phyloP scores from a whole-genome alignment of 92 coral and sea anemone genomes.

The Hydrozoanthus gracilis region DNA sequence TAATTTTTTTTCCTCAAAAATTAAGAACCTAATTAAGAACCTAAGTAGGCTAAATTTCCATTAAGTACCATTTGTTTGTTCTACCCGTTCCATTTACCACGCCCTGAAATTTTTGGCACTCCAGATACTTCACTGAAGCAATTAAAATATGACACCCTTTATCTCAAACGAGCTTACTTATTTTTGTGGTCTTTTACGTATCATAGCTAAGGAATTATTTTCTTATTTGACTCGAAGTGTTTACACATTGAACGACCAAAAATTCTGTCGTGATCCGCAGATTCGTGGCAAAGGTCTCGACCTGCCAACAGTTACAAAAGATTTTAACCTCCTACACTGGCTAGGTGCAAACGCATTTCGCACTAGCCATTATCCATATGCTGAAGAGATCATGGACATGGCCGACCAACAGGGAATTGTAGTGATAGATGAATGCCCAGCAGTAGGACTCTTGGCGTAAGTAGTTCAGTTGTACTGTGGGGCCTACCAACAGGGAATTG shows the following conservation, averaged over 20 bases:
- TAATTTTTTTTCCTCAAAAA: no score
- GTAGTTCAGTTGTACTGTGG: conserved; percentile 12
- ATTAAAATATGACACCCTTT: no score
- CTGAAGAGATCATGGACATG: conserved; percentile 99
- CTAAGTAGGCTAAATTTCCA: no score
- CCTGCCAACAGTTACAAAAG: conserved; percentile 84
- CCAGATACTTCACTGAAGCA: no score
- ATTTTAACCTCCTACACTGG: conserved; percentile 96
- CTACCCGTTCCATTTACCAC: no score
- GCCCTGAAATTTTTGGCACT: no score
- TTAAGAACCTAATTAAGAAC: no score
- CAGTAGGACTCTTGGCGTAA: conserved; percentile 84
- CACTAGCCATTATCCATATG: conserved; percentile 98
- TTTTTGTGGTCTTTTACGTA: background rate
- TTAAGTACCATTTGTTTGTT: no score
- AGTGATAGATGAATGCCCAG: conserved; percentile 97
- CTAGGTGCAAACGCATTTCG: conserved; percentile 94
- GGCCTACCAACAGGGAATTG: no score
- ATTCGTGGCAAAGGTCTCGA: conserved; percentile 99
- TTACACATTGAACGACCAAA: background rate
- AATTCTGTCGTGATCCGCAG: conserved; percentile 38
- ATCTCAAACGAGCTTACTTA: no score
- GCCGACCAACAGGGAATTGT: conserved; percentile 97
- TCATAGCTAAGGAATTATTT: no score
- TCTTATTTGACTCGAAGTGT: no score